These are phyloP conservation scores for Smittia aterrima DNA, from an alignment of 2,888 invertebrate genomes.

Conservation along the genomic window DNA sequence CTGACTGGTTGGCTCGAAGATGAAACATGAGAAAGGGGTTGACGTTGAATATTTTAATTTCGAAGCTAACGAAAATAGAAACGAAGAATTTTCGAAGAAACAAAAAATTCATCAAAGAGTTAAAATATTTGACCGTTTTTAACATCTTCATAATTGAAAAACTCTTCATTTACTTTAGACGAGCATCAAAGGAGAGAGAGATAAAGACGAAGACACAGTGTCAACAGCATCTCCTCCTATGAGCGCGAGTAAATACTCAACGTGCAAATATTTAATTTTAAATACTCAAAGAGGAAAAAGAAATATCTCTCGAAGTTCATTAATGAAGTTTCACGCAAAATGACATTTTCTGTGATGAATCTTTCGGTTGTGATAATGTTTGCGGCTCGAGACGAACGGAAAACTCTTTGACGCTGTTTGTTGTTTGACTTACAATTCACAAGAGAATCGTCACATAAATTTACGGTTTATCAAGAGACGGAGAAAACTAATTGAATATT, in stretches of 20 bases:
- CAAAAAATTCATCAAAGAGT: neutral
- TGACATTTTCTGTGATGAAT: neutral
- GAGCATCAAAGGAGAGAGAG: constrained; percentile 21
- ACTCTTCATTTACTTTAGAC: neutral
- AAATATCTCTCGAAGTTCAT: constrained; percentile 20
- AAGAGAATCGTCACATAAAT: constrained; percentile 11
- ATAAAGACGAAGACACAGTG: neutral
- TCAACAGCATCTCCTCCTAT: neutral
- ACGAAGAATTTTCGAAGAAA: neutral
- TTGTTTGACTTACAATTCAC: constrained; percentile 18
- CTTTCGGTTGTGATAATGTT: constrained; percentile 19
- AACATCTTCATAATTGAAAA: constrained; percentile 37
- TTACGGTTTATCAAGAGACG: neutral
- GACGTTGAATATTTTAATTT: neutral
- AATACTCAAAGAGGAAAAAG: neutral
- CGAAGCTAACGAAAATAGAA: neutral
- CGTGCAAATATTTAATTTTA: constrained; percentile 35
- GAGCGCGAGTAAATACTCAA: constrained; percentile 17
- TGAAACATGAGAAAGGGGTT: neutral
- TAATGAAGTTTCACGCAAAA: constrained; percentile 36
- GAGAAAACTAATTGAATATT: constrained; percentile 9
- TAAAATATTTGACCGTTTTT: constrained; percentile 37
- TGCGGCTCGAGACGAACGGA: constrained; percentile 30
- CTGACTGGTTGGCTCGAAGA: neutral
- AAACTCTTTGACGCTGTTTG: constrained; percentile 8